Base-by-base conservation (phyloP, 2,888 invertebrate species). In the Sialis lutaria region DNA sequence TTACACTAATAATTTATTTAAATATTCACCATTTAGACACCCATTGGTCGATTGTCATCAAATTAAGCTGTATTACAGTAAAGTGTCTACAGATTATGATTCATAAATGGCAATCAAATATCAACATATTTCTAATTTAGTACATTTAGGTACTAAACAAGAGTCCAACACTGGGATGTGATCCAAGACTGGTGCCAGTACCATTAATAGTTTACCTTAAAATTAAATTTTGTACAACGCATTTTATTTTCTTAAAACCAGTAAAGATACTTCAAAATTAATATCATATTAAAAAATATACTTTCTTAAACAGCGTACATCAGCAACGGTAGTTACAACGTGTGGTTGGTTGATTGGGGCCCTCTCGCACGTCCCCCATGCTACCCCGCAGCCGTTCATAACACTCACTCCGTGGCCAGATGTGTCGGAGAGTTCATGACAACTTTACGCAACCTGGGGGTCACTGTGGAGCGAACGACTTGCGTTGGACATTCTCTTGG, bases 341-440 rank as follows among this genome's bases (percentile, higher is more conserved):
- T 84, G 34, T 75, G 85, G 62, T 69, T 83, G 64, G 67, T 83
- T 44, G 84, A 85, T 63, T 86, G 85, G 85, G 80, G 83, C n/a
- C 66, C 67, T 5, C 67, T 86, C 12, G 70, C 74, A 55, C 73
- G 73, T 56, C 77, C 78, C 1, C 82, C 81, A 1, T 85, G 79
- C 67, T 70, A 58, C 59, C 60, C 64, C 40, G 81, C 84, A 0
- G 80, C 83, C 0, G 84, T 85, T 1, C 77, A 82, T 58, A 86
- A 85, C 63, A 67, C 84, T 54, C 73, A 75, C 47, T 74, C 82
- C 0, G 81, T 79, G 5, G 80, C 82, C 0, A 71, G 75, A 48
- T 86, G 85, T 58, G 69, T 77, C 1, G 82, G 82, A 1, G 73
- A 74, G 13, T 70, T 78, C 4, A 62, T 84, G 40, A 75, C 72